Conservation (phyloP, 2,888 invertebrate species). For the Andrena chrysosceles region DNA sequence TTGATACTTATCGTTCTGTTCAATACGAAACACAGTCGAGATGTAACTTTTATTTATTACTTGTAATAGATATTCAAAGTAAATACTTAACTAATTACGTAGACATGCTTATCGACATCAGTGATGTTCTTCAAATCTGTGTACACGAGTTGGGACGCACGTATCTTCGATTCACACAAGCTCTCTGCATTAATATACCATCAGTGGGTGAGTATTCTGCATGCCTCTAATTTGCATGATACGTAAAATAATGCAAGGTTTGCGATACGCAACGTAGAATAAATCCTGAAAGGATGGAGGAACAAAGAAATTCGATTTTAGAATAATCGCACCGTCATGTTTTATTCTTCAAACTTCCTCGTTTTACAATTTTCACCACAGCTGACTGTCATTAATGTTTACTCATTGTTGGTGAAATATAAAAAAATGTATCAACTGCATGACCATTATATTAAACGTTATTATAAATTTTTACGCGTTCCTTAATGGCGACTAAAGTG, state of each 20-base stretch:
- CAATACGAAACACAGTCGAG: background rate
- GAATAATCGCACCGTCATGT: constrained; percentile 7
- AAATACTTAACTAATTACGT: constrained; percentile 81
- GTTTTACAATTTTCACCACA: constrained; percentile 23
- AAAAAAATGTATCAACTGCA: background rate
- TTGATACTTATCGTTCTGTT: too few species aligned
- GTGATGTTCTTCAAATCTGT: constrained; percentile 98
- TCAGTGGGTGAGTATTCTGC: constrained; percentile 90
- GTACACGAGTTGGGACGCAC: constrained; percentile 98
- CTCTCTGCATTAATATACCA: constrained; percentile 95
- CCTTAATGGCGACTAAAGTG: background rate
- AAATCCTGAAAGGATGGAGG: background rate
- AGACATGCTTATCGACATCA: constrained; percentile 98
- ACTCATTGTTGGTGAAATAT: constrained; percentile 7
- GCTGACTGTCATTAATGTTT: constrained; percentile 16
- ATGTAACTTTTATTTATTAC: too few species aligned
- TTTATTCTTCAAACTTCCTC: constrained; percentile 34
- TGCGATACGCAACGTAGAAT: background rate
- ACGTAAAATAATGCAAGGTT: background rate
- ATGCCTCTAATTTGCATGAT: constrained; percentile 39
- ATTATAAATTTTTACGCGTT: background rate
- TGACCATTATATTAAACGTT: background rate
- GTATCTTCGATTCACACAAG: constrained; percentile 94
- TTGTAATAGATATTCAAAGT: constrained; percentile 3
- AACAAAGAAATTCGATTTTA: constrained; percentile 9